These are phyloP conservation scores for Acrossocheilus fasciatus DNA, from an alignment of 2,797 vertebrate genomes.

Conservation along the genomic window DNA sequence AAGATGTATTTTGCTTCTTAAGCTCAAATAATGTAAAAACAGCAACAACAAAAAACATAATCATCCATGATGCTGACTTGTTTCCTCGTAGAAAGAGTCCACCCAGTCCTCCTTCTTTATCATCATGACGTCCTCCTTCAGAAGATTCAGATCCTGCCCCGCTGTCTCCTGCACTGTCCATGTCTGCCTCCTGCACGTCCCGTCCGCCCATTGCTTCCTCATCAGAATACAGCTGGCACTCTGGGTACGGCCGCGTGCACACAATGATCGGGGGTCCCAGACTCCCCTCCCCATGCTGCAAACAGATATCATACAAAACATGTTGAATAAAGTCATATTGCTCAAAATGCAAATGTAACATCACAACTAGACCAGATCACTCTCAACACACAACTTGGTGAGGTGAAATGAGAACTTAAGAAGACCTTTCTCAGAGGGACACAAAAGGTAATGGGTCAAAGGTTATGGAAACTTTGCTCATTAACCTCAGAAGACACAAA, in stretches of 20 bases:
- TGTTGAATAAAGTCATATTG: not conserved
- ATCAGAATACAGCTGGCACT: slow-evolving; percentile 80
- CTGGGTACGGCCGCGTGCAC: slow-evolving; percentile 77
- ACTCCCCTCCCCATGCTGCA: slow-evolving; percentile 80
- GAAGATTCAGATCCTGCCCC: slow-evolving; percentile 85
- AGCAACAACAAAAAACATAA: not conserved
- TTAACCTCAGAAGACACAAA: not conserved
- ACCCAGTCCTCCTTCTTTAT: slow-evolving; percentile 82
- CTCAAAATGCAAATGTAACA: not conserved
- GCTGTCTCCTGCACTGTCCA: slow-evolving; percentile 92
- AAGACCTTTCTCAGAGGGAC: not conserved
- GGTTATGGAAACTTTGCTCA: slow-evolving; percentile 30
- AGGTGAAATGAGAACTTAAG: not conserved
- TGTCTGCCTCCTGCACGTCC: slow-evolving; percentile 81
- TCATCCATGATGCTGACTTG: slow-evolving; percentile 81
- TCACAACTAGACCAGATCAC: not conserved
- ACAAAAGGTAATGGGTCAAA: slow-evolving; percentile 26
- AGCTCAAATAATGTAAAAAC: not conserved
- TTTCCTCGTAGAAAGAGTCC: slow-evolving; percentile 85
- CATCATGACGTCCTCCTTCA: slow-evolving; percentile 74
- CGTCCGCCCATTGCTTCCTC: slow-evolving; percentile 80
- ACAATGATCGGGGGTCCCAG: slow-evolving; percentile 80
- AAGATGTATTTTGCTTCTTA: not conserved
- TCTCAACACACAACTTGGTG: not conserved
- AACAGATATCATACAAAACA: not conserved